These are phyloP conservation scores for Ptychobarbus kaznakovi DNA, from an alignment of 2,797 vertebrate genomes.

Conservation along the genomic window DNA sequence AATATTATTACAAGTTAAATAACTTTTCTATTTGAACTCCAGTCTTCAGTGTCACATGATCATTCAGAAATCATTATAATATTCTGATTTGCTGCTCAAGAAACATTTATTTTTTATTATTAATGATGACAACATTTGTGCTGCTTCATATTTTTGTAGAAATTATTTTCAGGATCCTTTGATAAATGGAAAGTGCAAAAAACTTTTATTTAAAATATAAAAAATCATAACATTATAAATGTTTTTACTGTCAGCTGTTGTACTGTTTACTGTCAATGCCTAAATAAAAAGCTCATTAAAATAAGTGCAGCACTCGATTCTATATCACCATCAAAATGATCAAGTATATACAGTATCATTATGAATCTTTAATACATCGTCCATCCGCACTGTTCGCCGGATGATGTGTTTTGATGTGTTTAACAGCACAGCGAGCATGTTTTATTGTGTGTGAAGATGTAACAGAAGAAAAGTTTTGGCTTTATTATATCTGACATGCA, in stretches of 20 bases:
- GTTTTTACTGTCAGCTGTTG: no score
- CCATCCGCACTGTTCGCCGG: background rate
- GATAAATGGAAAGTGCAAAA: no score
- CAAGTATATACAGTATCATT: background rate
- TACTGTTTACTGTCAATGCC: background rate
- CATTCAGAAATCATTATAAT: background rate
- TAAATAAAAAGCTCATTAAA: background rate
- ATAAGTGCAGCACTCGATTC: background rate
- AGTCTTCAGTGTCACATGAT: background rate
- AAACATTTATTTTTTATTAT: no score
- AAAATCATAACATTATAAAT: no score
- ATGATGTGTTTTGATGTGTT: background rate
- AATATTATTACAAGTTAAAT: no score
- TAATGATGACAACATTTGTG: no score
- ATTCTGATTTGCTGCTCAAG: background rate
- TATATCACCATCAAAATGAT: background rate
- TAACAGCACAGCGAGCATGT: background rate
- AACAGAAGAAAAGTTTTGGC: slow-evolving; percentile 1
- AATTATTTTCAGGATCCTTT: no score
- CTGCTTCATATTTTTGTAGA: no score
- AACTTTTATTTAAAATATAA: no score
- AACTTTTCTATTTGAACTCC: no score
- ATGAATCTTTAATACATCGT: slow-evolving; percentile 5
- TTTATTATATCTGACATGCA: slow-evolving; percentile 10
- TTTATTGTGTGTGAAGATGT: background rate